A percentile compares a stretch with the other conserved stretches of the same genome.
phyloP scores from a whole-genome alignment of 2,797 vertebrate genomes.

The Parotocinclus haroldoi region DNA sequence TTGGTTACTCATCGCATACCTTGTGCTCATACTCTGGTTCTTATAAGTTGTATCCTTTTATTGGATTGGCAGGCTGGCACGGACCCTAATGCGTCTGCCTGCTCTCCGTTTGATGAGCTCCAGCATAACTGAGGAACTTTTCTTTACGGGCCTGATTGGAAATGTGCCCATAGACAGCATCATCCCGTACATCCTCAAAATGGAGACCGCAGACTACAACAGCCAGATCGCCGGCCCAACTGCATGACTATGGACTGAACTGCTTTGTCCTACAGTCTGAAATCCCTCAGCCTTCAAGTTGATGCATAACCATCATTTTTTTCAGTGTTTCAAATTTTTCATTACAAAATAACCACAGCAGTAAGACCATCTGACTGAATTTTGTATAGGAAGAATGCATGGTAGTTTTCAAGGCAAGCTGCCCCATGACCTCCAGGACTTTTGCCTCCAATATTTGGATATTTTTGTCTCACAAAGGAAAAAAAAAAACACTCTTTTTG shows the following conservation, averaged over 20 bases:
- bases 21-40: background rate
- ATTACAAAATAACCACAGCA: no score
- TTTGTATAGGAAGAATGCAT: conserved; percentile 3
- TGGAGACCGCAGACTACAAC: conserved; percentile 98
- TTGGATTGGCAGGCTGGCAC: conserved; percentile 80
- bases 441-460: no score
- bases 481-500: conserved; percentile 1
- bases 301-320: conserved; percentile 16
- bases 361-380: conserved; percentile 13
- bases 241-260: conserved; percentile 64
- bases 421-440: conserved; percentile 7
- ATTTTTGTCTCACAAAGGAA: no score
- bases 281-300: conserved; percentile 16
- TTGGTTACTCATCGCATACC: background rate
- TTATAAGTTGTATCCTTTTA: conserved; percentile 15
- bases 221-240: conserved; percentile 85
- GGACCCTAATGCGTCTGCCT: conserved; percentile 91
- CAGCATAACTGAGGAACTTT: conserved; percentile 95
- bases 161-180: conserved; percentile 99
- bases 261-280: conserved; percentile 2
- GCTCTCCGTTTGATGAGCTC: conserved; percentile 96
- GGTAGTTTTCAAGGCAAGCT: conserved; percentile 20
- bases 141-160: conserved; percentile 97
- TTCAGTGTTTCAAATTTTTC: background rate
- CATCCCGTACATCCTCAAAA: conserved; percentile 98